Evolutionary conservation across 2,797 vertebrate genomes (phyloP).

Genomic region (Lemur catta): DNA sequence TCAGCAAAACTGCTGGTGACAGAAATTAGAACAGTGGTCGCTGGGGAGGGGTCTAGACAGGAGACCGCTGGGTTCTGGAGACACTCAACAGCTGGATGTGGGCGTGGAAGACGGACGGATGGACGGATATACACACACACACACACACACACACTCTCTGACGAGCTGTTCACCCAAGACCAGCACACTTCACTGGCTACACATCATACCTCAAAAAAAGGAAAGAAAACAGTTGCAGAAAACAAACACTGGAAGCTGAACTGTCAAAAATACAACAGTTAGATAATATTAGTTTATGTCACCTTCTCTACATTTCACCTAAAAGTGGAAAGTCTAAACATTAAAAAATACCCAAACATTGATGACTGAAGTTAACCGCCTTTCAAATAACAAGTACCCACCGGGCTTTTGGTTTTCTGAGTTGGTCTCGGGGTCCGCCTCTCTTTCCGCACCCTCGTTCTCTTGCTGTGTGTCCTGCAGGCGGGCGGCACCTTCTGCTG

Average conservation of each 20-base stretch:
- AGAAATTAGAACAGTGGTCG: not conserved
- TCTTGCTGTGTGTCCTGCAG: not conserved
- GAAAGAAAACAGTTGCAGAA: not conserved
- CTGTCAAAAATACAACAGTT: not conserved
- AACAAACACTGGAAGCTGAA: not conserved
- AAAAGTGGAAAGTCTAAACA: not conserved
- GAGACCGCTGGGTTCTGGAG: not conserved
- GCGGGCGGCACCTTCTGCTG: not conserved
- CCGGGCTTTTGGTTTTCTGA: conserved; percentile 43
- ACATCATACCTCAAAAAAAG: not conserved
- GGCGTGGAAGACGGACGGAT: not conserved
- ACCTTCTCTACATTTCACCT: not conserved
- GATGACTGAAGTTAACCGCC: not conserved
- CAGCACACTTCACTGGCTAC: not conserved
- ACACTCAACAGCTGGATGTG: fast-evolving
- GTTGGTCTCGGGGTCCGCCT: not conserved
- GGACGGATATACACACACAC: not conserved
- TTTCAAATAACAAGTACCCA: conserved; percentile 38
- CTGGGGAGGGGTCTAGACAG: fast-evolving
- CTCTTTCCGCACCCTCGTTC: not conserved
- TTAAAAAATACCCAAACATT: not conserved
- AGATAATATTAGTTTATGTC: not conserved
- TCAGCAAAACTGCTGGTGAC: not conserved
- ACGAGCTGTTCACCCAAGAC: not conserved
- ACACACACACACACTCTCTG: not conserved